Percentiles rank a stretch among this genome's conserved stretches.
These are phyloP conservation scores for Keiferia lycopersicella DNA, from an alignment of 2,888 invertebrate species.

Conservation along the genomic window DNA sequence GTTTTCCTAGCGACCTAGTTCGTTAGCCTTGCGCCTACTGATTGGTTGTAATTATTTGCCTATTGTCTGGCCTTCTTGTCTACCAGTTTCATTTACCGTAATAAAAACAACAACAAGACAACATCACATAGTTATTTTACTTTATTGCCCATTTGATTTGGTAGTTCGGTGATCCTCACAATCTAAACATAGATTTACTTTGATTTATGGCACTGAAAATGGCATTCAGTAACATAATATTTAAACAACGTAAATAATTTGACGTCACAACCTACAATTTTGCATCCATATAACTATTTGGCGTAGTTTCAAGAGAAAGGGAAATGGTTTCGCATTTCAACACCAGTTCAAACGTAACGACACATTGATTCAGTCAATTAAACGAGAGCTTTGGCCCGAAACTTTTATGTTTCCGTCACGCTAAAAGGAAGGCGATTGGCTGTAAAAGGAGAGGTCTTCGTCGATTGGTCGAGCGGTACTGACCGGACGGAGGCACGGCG, in stretches of 20 bases:
- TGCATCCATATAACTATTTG: not conserved
- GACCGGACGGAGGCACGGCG: conserved; percentile 59
- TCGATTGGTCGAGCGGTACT: conserved; percentile 32
- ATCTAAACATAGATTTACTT: no score
- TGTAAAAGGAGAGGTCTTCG: conserved; percentile 13
- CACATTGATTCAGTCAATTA: not conserved
- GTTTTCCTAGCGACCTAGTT: conserved; percentile 47
- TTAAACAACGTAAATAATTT: not conserved
- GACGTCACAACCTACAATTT: not conserved
- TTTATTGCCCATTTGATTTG: no score
- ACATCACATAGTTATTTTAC: not conserved
- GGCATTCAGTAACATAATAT: not conserved
- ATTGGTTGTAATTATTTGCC: conserved; percentile 31
- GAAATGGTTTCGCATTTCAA: not conserved
- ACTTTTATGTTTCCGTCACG: not conserved
- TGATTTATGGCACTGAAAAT: no score
- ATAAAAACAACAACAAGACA: no score
- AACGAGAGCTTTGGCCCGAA: not conserved
- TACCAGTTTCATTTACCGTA: not conserved
- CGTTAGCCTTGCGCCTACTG: conserved; percentile 26
- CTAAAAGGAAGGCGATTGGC: not conserved
- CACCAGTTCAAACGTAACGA: not conserved
- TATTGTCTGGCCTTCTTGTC: conserved; percentile 21
- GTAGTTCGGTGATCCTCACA: no score
- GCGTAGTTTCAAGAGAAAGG: not conserved